Evolutionary conservation across 1,140 invertebrate genomes (phyloP).

Genomic region (Tyrophagus putrescentiae): DNA sequence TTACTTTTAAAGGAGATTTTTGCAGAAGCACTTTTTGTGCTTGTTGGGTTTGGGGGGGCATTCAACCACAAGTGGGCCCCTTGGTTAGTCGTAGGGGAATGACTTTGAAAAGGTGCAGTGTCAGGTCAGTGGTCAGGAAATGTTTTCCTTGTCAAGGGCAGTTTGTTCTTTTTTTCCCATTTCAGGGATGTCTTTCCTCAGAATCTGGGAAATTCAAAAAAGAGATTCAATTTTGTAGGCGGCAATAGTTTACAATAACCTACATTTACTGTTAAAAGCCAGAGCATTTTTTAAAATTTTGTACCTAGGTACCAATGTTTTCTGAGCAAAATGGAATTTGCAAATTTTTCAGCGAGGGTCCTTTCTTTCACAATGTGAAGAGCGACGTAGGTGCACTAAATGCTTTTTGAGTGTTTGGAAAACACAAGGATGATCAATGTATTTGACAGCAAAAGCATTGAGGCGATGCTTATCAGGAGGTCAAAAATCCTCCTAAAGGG

Average conservation of each 20-base stretch:
- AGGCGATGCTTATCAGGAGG: not conserved
- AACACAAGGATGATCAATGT: conserved; percentile 33
- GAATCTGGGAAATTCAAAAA: conserved; percentile 33
- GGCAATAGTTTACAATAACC: conserved; percentile 27
- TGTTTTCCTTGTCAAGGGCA: conserved; percentile 18
- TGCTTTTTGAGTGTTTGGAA: conserved; percentile 25
- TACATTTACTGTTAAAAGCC: conserved; percentile 30
- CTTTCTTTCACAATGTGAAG: conserved; percentile 1
- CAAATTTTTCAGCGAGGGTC: conserved; percentile 18
- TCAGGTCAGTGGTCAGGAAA: not conserved
- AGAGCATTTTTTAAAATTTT: conserved; percentile 28
- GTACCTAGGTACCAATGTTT: conserved; percentile 22
- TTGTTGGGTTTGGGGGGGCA: conserved; percentile 18
- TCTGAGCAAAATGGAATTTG: conserved; percentile 22
- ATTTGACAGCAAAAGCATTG: conserved; percentile 28
- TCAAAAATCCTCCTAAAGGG: conserved; percentile 30
- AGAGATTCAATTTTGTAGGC: conserved; percentile 30
- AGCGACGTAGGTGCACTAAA: conserved; percentile 3
- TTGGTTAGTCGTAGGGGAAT: conserved; percentile 29
- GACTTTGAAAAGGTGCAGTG: conserved; percentile 14
- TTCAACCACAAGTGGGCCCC: conserved; percentile 38
- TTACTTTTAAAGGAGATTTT: conserved; percentile 13
- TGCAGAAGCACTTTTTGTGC: not conserved
- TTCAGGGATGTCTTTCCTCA: conserved; percentile 6
- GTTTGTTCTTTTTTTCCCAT: not conserved